Conservation (phyloP, 2,797 vertebrate species). For the Anabacerthia variegaticeps region DNA sequence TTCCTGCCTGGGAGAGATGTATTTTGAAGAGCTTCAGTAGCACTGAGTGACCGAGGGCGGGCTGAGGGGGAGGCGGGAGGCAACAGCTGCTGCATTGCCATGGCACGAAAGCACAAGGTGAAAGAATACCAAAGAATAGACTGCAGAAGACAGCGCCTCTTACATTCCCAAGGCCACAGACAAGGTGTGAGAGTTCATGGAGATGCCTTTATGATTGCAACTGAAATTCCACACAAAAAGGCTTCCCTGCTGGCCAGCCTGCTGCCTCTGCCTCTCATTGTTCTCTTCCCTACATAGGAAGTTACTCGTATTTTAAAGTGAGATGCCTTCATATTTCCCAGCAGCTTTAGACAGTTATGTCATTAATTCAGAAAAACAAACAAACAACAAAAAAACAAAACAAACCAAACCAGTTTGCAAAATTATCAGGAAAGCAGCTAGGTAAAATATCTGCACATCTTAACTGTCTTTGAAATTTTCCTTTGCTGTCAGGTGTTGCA, state of each 20-base stretch:
- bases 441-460: neutral
- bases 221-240: neutral
- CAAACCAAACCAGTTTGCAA: neutral
- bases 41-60: rapidly evolving
- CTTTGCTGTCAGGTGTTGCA: neutral
- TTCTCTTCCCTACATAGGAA: neutral
- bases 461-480: neutral
- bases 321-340: neutral
- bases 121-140: neutral
- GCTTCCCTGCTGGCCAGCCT: neutral
- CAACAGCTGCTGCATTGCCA: neutral
- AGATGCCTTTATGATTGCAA: neutral
- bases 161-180: rapidly evolving
- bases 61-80: neutral
- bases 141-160: neutral
- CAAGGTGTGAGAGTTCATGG: neutral
- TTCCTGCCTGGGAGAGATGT: rapidly evolving
- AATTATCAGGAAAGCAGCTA: neutral
- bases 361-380: neutral
- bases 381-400: too few relatives aligned
- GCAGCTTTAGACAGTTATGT: neutral
- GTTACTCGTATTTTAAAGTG: neutral
- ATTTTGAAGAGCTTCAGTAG: neutral
- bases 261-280: neutral
- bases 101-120: neutral